phyloP scores from a whole-genome alignment of 1,140 invertebrate genomes.

The Habropoda laboriosa region DNA sequence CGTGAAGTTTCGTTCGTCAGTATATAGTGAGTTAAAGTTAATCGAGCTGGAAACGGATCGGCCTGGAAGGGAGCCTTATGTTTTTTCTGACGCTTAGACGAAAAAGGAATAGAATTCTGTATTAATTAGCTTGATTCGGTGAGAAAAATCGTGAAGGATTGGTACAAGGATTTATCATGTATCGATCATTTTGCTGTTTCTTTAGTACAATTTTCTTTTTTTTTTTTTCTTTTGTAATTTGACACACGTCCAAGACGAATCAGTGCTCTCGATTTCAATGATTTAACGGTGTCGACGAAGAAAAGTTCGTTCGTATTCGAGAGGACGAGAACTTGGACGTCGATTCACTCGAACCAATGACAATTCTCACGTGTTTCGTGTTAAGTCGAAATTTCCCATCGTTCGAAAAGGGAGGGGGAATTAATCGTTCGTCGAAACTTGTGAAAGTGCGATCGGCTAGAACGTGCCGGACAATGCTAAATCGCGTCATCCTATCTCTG shows the following conservation, averaged over 20 bases:
- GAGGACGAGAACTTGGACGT: not conserved
- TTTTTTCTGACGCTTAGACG: not conserved
- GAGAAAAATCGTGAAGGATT: not conserved
- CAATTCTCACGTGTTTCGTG: not conserved
- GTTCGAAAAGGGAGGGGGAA: not conserved
- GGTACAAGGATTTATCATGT: not conserved
- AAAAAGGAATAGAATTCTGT: not conserved
- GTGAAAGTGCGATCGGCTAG: not conserved
- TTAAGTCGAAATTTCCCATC: not conserved
- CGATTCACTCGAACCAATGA: conserved; percentile 17
- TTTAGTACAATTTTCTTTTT: not conserved
- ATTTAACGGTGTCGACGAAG: not conserved
- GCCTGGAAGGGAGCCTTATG: conserved; percentile 47
- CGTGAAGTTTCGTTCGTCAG: not conserved
- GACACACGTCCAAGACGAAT: not conserved
- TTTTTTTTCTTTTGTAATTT: too few relatives aligned
- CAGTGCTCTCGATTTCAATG: not conserved
- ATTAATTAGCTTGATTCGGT: not conserved
- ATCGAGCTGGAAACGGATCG: conserved; percentile 32
- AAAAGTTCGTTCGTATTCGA: not conserved
- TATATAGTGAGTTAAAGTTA: not conserved
- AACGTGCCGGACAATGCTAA: conserved; percentile 6
- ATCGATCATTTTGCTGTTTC: not conserved
- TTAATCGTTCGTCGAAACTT: conserved; percentile 31
- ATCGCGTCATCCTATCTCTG: conserved; percentile 41